Conservation (phyloP, 2,888 invertebrate genomes). For the Trissoscelio sp. region DNA sequence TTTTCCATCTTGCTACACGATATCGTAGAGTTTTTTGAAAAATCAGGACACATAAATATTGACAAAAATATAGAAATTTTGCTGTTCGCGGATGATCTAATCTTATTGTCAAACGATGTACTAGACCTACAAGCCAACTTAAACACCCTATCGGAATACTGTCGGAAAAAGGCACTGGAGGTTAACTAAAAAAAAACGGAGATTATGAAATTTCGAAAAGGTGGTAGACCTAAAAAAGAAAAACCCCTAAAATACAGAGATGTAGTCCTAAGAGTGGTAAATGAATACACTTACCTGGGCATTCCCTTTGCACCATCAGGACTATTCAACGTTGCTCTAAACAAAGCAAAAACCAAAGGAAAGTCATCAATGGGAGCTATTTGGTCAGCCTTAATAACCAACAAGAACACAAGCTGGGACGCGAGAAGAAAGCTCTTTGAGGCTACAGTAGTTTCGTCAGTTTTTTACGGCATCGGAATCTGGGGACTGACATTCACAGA, state of each 20-base stretch:
- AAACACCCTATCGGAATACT: slow-evolving; percentile 33
- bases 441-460: too few species aligned
- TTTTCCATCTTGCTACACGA: neutral
- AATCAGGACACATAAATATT: neutral
- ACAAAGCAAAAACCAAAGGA: slow-evolving; percentile 23
- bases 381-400: slow-evolving; percentile 29
- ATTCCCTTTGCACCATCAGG: slow-evolving; percentile 50
- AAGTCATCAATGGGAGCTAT: slow-evolving; percentile 32
- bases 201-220: slow-evolving; percentile 4
- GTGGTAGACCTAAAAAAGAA: slow-evolving; percentile 2
- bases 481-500: too few species aligned
- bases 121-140: slow-evolving; percentile 43
- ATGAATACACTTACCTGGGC: slow-evolving; percentile 45
- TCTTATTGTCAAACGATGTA: slow-evolving; percentile 5
- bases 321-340: slow-evolving; percentile 2
- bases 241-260: slow-evolving; percentile 14
- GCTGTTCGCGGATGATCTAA: slow-evolving; percentile 51
- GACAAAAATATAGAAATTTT: slow-evolving; percentile 13
- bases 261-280: slow-evolving; percentile 19
- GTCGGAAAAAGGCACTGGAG: neutral
- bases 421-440: too few species aligned
- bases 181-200: slow-evolving; percentile 13
- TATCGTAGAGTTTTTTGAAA: neutral
- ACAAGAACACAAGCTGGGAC: slow-evolving; percentile 24
- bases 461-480: too few species aligned